phyloP scores from a whole-genome alignment of 2,888 invertebrate genomes.

The Chouioia cunea region DNA sequence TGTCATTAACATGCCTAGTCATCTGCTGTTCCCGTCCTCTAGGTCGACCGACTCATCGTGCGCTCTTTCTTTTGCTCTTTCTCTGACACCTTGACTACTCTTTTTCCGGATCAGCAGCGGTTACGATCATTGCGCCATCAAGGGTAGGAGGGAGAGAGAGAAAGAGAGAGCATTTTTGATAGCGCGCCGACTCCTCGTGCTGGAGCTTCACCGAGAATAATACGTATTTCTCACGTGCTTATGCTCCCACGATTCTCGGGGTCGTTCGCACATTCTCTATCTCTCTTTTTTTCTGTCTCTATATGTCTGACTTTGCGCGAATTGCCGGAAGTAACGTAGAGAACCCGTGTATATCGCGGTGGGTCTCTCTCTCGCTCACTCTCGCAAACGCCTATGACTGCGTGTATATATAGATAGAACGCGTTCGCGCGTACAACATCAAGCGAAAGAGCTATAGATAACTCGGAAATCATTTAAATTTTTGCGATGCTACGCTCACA shows the following conservation, averaged over 20 bases:
- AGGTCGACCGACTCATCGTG: too few species aligned
- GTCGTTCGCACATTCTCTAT: background rate
- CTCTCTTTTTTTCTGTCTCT: background rate
- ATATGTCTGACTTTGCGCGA: conserved; percentile 37
- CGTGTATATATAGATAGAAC: conserved; percentile 24
- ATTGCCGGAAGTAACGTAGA: conserved; percentile 70
- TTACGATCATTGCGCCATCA: too few species aligned
- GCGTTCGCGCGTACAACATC: conserved; percentile 26
- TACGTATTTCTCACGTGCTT: conserved; percentile 32
- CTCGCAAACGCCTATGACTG: background rate
- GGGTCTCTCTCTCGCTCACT: conserved; percentile 7
- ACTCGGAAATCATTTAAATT: conserved; percentile 56
- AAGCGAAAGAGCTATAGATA: conserved; percentile 55
- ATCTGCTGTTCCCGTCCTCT: too few species aligned
- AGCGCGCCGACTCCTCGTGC: conserved; percentile 40
- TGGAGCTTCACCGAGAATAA: conserved; percentile 1
- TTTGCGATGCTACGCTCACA: conserved; percentile 31
- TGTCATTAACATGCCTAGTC: too few species aligned
- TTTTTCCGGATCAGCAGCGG: background rate
- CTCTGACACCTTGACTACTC: background rate
- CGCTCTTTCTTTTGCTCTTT: conserved; percentile 5
- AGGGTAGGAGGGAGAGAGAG: background rate
- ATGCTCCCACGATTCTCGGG: background rate
- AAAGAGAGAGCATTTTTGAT: background rate
- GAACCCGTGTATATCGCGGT: conserved; percentile 54